These are phyloP conservation scores for Smutsia temminckii DNA, from an alignment of 2,797 vertebrate genomes.

Conservation along the genomic window DNA sequence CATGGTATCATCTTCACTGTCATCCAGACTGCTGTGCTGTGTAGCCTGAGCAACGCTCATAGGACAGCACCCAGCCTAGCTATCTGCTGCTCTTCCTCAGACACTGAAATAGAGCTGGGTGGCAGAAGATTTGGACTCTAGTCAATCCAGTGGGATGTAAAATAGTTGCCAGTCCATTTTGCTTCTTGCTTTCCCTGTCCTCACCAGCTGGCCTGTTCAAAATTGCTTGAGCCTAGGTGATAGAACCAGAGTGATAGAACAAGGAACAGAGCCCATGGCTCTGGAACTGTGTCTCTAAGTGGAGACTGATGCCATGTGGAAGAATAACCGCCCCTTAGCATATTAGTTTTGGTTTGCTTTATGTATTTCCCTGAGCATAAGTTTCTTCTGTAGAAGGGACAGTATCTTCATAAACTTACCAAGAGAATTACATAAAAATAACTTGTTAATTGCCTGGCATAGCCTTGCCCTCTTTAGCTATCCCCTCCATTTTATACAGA, in stretches of 20 bases:
- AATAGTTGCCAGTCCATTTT: background rate
- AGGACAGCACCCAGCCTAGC: background rate
- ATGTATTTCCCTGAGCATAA: background rate
- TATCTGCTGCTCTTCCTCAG: background rate
- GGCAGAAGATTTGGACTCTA: background rate
- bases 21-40: background rate
- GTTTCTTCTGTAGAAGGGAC: background rate
- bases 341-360: slow-evolving; percentile 26
- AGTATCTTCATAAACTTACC: background rate
- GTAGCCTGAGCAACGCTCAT: background rate
- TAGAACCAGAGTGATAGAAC: background rate
- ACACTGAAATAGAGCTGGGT: background rate
- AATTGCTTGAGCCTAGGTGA: background rate
- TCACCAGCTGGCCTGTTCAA: background rate
- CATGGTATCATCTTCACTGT: background rate
- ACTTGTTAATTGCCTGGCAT: background rate
- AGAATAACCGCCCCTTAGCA: background rate
- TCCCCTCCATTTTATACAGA: background rate
- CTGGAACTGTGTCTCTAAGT: background rate
- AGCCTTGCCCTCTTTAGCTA: background rate
- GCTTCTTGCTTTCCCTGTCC: background rate
- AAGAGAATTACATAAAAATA: slow-evolving; percentile 27
- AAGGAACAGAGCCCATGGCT: background rate
- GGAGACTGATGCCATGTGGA: background rate
- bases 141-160: background rate